These are phyloP conservation scores for Thymelicus lineola DNA, from an alignment of 2,888 invertebrate species.

Conservation along the genomic window DNA sequence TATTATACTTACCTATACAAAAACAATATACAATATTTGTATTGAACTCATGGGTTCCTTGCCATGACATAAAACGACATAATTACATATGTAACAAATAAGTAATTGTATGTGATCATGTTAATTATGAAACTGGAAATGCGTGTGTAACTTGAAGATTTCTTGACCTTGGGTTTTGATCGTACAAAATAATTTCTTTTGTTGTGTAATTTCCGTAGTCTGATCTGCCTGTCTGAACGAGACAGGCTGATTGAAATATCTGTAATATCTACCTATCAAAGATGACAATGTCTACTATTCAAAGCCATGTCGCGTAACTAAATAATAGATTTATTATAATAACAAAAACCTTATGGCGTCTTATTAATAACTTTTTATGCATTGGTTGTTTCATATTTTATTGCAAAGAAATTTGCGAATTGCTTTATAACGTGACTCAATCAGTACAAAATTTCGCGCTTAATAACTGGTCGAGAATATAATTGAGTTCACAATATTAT, in stretches of 20 bases:
- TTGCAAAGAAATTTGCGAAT: constrained; percentile 17
- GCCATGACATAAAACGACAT: too few species aligned
- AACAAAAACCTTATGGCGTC: constrained; percentile 12
- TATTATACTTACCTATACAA: too few species aligned
- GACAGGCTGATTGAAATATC: constrained; percentile 1
- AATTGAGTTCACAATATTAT: background rate
- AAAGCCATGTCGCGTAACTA: constrained; percentile 26
- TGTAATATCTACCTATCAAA: background rate
- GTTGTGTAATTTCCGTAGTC: too few species aligned
- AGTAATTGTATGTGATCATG: too few species aligned
- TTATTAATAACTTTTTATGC: constrained; percentile 29
- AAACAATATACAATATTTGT: too few species aligned
- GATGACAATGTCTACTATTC: constrained; percentile 3
- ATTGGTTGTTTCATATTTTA: constrained; percentile 16
- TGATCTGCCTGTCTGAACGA: too few species aligned
- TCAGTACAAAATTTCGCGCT: background rate
- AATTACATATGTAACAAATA: too few species aligned
- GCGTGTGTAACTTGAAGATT: too few species aligned
- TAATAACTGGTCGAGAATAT: background rate
- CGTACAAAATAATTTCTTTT: too few species aligned
- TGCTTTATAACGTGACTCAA: background rate
- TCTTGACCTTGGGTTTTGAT: too few species aligned
- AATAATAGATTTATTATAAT: constrained; percentile 19
- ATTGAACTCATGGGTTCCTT: too few species aligned
- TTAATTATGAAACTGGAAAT: too few species aligned